Conservation (phyloP, 2,888 invertebrate species). For the Cacoxenus indagator region DNA sequence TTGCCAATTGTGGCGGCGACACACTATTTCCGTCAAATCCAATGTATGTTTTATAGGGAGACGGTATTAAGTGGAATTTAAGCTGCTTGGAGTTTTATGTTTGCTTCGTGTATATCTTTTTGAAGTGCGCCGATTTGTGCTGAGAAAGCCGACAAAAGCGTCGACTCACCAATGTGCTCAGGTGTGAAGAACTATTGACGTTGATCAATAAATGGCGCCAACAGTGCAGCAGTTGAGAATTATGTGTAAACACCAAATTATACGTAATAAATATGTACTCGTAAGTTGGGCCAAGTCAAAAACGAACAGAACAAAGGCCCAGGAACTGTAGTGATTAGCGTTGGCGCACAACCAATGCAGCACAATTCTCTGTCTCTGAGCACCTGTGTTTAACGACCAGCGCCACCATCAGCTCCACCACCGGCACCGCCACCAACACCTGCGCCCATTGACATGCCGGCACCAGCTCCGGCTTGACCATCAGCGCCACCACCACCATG, state of each 20-base stretch:
- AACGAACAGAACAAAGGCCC: conserved; percentile 9
- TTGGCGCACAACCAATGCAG: no score
- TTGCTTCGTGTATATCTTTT: conserved; percentile 25
- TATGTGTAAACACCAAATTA: not conserved
- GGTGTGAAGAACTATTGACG: conserved; percentile 1
- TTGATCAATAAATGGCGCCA: conserved; percentile 30
- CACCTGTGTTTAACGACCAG: not conserved
- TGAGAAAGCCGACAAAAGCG: conserved; percentile 17
- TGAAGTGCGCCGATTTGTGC: conserved; percentile 37
- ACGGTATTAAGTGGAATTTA: conserved; percentile 56
- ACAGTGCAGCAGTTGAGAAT: conserved; percentile 11
- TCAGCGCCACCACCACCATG: not conserved
- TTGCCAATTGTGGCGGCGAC: conserved; percentile 40
- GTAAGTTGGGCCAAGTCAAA: not conserved
- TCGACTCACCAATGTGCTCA: not conserved
- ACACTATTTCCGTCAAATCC: no score
- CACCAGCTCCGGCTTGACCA: not conserved
- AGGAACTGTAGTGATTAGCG: conserved; percentile 18
- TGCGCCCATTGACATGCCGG: not conserved
- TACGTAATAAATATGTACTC: not conserved
- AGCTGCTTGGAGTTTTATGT: conserved; percentile 40
- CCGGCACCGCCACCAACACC: no score
- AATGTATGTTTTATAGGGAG: conserved; percentile 43
- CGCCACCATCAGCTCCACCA: not conserved
- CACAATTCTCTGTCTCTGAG: no score